phyloP scores from a whole-genome alignment of 2,797 vertebrate genomes.

The Somateria mollissima region DNA sequence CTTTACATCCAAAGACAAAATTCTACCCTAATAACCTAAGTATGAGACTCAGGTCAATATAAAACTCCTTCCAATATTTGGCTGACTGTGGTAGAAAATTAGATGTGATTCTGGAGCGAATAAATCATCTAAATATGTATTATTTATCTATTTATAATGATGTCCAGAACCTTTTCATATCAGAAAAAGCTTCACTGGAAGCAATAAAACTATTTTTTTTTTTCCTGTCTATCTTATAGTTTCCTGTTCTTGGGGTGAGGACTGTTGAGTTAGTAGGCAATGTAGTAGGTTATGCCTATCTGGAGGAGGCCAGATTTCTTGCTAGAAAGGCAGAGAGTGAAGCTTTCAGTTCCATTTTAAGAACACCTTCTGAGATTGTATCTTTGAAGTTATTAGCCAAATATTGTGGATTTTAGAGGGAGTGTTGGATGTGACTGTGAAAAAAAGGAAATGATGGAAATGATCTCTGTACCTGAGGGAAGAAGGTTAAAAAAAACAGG shows the following conservation, averaged over 20 bases:
- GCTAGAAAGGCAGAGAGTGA: neutral
- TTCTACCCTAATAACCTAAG: neutral
- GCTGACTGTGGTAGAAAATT: neutral
- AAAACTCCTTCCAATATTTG: neutral
- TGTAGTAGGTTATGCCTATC: neutral
- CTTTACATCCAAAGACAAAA: neutral
- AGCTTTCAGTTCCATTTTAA: neutral
- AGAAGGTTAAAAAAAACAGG: neutral
- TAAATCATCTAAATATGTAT: neutral
- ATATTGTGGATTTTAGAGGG: neutral
- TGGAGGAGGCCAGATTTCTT: neutral
- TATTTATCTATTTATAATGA: neutral
- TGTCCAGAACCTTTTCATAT: neutral
- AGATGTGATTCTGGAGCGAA: neutral
- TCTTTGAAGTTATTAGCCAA: neutral
- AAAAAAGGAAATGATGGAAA: neutral
- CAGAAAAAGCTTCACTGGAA: neutral
- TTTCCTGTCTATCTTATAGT: neutral
- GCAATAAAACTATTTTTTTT: neutral
- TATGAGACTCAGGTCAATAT: neutral
- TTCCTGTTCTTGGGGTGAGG: neutral
- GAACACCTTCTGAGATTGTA: neutral
- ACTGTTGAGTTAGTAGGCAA: neutral
- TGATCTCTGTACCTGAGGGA: neutral
- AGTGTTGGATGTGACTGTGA: neutral